Evolutionary conservation across 2,797 vertebrate genomes (phyloP).

Genomic region (Ptychadena robeensis): DNA sequence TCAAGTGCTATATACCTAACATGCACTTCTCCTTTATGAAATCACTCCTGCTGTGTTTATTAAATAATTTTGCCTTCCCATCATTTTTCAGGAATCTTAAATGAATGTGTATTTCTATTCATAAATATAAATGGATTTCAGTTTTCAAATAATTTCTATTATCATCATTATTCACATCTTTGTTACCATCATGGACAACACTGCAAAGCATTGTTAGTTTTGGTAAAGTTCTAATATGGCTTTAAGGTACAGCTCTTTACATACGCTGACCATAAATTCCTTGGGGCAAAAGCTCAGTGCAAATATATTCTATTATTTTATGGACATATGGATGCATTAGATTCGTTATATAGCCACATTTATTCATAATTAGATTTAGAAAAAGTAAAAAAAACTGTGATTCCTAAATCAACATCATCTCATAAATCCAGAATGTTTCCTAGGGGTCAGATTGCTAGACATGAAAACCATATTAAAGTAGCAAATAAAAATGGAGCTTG

Average conservation of each 20-base stretch:
- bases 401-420: too few species aligned
- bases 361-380: neutral
- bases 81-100: neutral
- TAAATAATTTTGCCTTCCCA: neutral
- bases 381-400: neutral
- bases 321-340: neutral
- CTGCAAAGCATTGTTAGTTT: conserved; percentile 67
- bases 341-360: neutral
- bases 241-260: conserved; percentile 70
- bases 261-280: conserved; percentile 70
- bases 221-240: conserved; percentile 81
- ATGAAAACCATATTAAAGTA: too few species aligned
- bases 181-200: neutral
- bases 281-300: conserved; percentile 72
- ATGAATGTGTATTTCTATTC: neutral
- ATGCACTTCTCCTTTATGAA: too few species aligned
- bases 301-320: conserved; percentile 74
- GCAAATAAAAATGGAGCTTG: neutral
- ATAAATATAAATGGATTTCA: too few species aligned
- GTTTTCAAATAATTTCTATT: neutral
- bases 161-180: neutral
- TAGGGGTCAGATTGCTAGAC: neutral
- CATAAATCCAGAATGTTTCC: neutral
- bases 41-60: too few species aligned
- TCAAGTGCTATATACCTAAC: too few species aligned